A percentile compares a stretch with the other conserved stretches of the same genome.
phyloP scores from a whole-genome alignment of 35 echinoderm and acorn worm species.

The Ophiothrix spiculata region DNA sequence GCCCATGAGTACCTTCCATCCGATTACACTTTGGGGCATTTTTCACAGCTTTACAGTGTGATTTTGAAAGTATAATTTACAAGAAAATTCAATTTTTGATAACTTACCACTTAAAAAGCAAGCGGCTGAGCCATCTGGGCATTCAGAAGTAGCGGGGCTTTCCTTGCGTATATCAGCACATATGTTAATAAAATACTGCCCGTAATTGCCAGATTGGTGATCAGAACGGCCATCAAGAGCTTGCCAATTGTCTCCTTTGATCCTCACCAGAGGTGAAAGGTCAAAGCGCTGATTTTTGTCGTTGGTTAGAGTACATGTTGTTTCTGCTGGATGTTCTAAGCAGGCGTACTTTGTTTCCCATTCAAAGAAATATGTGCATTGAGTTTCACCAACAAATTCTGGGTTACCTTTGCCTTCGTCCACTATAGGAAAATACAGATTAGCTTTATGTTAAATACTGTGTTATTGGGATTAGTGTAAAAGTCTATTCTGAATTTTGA shows the following conservation, averaged over 20 bases:
- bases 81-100: not conserved
- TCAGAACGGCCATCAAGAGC: conserved; percentile 64
- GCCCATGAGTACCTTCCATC: too few species aligned
- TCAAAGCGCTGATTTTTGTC: conserved; percentile 52
- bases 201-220: conserved; percentile 1
- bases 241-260: conserved; percentile 69
- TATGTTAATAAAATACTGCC: conserved; percentile 81
- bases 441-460: not conserved
- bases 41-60: too few species aligned
- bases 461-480: not conserved
- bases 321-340: conserved; percentile 45
- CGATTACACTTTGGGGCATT: too few species aligned
- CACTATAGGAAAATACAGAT: not conserved
- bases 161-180: conserved; percentile 61
- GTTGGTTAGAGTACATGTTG: conserved; percentile 49
- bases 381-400: conserved; percentile 59
- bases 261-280: conserved; percentile 68
- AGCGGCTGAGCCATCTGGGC: conserved; percentile 48
- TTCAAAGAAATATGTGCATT: conserved; percentile 93
- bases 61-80: too few species aligned
- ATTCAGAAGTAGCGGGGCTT: conserved; percentile 26
- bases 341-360: conserved; percentile 89
- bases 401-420: conserved; percentile 60
- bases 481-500: not conserved
- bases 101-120: conserved; percentile 62